These are phyloP conservation scores for Leptobrachium leishanense DNA, from an alignment of 2,113 vertebrate species.

Conservation along the genomic window DNA sequence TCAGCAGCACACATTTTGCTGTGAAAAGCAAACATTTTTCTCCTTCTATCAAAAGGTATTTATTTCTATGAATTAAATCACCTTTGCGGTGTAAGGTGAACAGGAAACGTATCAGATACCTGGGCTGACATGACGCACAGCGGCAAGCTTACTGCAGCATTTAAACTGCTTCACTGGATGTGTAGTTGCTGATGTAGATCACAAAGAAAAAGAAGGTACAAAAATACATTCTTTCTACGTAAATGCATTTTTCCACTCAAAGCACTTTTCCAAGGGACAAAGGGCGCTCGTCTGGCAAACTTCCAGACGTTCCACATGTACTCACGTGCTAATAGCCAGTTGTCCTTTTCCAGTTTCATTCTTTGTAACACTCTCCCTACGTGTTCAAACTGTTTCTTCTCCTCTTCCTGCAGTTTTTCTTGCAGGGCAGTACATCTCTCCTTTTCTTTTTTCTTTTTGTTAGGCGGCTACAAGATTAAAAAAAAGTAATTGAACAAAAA, in stretches of 20 bases:
- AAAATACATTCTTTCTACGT: not conserved
- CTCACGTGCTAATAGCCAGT: constrained; percentile 97
- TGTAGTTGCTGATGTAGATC: constrained; percentile 35
- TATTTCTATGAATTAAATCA: constrained; percentile 1
- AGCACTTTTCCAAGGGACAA: constrained; percentile 19
- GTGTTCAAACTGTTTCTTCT: constrained; percentile 95
- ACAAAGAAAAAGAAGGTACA: constrained; percentile 2
- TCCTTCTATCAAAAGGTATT: not conserved
- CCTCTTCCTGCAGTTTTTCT: constrained; percentile 95
- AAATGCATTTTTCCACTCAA: not conserved
- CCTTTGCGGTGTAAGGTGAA: not conserved
- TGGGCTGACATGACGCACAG: not conserved
- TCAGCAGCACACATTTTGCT: not conserved
- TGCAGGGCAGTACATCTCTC: constrained; percentile 95
- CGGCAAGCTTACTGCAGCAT: not conserved
- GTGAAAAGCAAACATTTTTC: not conserved
- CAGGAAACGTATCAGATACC: constrained; percentile 1
- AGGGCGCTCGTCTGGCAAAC: not conserved
- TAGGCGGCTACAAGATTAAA: constrained; percentile 76
- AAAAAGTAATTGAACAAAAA: too few relatives aligned
- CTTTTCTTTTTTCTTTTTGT: constrained; percentile 98
- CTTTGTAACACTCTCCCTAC: constrained; percentile 92
- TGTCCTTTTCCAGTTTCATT: constrained; percentile 96
- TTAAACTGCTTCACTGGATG: constrained; percentile 36
- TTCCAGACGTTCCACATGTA: constrained; percentile 37